These are phyloP conservation scores for Metallyticus violacea DNA, from an alignment of 2,888 invertebrate genomes.

Conservation along the genomic window DNA sequence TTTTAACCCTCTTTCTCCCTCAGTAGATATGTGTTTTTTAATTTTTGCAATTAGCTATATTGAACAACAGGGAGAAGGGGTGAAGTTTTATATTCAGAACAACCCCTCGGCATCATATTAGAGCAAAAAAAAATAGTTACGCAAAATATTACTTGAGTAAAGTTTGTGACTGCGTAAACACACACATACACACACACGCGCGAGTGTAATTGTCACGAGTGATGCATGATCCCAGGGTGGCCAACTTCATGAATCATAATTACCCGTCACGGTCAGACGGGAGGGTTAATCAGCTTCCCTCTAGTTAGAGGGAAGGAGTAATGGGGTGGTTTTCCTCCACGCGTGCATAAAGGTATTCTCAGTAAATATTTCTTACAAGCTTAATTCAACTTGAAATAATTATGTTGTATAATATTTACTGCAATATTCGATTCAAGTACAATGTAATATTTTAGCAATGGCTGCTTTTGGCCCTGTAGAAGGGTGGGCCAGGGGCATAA, in stretches of 20 bases:
- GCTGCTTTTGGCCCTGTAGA: no score
- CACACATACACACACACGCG: no score
- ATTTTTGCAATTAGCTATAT: background rate
- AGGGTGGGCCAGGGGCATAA: no score
- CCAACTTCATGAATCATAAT: conserved; percentile 17
- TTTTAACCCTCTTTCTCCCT: background rate
- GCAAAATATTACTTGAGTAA: background rate
- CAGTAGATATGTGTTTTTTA: background rate
- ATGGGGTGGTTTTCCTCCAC: no score
- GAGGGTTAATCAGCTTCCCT: background rate
- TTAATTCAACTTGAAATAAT: no score
- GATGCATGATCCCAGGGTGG: conserved; percentile 5
- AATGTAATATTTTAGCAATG: no score
- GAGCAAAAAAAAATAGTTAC: background rate
- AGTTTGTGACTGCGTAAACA: background rate
- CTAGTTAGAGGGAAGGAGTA: background rate
- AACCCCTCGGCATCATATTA: background rate
- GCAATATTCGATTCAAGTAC: no score
- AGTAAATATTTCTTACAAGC: background rate
- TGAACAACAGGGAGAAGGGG: background rate
- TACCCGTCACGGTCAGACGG: conserved; percentile 1
- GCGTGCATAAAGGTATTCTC: background rate
- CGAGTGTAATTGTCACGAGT: conserved; percentile 7
- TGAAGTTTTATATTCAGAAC: background rate
- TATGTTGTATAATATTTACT: no score